Evolutionary conservation across 2,113 vertebrate genomes (phyloP).

Genomic region (Pteropus alecto): DNA sequence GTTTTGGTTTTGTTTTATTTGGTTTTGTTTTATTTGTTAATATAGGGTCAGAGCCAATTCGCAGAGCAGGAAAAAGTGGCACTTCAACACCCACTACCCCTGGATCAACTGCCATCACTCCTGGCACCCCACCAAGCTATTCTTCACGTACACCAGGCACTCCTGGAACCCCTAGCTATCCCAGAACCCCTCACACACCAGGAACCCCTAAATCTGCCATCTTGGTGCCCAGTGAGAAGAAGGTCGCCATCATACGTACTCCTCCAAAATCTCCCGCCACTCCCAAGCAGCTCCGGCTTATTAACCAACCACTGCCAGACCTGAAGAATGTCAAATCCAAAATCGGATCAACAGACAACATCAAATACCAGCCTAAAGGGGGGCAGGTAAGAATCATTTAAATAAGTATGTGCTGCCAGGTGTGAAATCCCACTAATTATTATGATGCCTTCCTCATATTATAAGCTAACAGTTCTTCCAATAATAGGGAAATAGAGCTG

Average conservation of each 20-base stretch:
- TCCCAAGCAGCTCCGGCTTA: slow-evolving; percentile 92
- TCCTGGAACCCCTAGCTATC: slow-evolving; percentile 89
- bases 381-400: slow-evolving; percentile 88
- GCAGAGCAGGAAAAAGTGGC: slow-evolving; percentile 93
- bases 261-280: slow-evolving; percentile 95
- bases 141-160: slow-evolving; percentile 95
- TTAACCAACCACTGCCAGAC: slow-evolving; percentile 95
- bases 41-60: slow-evolving; percentile 91
- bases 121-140: slow-evolving; percentile 94
- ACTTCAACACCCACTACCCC: slow-evolving; percentile 95
- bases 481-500: neutral
- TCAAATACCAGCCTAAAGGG: slow-evolving; percentile 95
- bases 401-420: neutral
- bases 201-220: slow-evolving; percentile 95
- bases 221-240: slow-evolving; percentile 94
- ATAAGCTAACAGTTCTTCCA: neutral
- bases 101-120: slow-evolving; percentile 93
- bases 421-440: neutral
- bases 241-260: slow-evolving; percentile 95
- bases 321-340: slow-evolving; percentile 96
- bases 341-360: slow-evolving; percentile 94
- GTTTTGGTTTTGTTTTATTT: neutral
- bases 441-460: neutral
- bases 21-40: neutral
- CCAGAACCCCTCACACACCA: slow-evolving; percentile 94